These are phyloP conservation scores for Centruroides sculpturatus DNA, from an alignment of 1,140 invertebrate genomes.

Conservation along the genomic window DNA sequence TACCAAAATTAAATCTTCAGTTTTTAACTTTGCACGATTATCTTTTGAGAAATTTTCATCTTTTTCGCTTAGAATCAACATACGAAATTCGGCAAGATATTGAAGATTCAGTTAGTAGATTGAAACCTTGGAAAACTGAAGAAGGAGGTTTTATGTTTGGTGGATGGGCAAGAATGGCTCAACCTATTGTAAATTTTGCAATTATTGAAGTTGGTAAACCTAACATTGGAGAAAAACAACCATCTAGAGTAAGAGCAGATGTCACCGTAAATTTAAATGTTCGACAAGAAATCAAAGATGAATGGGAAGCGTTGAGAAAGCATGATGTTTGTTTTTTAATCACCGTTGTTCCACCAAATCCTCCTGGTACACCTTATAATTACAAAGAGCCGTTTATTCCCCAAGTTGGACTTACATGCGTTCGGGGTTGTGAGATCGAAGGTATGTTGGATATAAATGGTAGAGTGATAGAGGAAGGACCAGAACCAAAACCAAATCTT, in stretches of 20 bases:
- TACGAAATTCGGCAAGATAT: slow-evolving; percentile 98
- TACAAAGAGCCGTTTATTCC: slow-evolving; percentile 67
- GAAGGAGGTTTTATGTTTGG: slow-evolving; percentile 77
- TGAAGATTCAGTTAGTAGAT: slow-evolving; percentile 83
- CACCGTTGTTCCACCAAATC: slow-evolving; percentile 65
- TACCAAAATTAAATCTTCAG: slow-evolving; percentile 96
- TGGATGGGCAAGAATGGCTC: slow-evolving; percentile 97
- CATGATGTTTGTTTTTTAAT: slow-evolving; percentile 97
- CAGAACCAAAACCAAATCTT: slow-evolving; percentile 70
- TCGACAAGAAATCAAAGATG: slow-evolving; percentile 74
- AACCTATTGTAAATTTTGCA: slow-evolving; percentile 79
- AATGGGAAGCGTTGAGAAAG: slow-evolving; percentile 93
- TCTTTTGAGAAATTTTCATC: slow-evolving; percentile 88
- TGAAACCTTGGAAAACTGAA: slow-evolving; percentile 87
- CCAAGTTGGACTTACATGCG: slow-evolving; percentile 78
- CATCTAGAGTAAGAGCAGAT: slow-evolving; percentile 85
- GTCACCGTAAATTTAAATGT: slow-evolving; percentile 83
- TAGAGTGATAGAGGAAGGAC: slow-evolving; percentile 91
- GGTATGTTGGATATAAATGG: slow-evolving; percentile 95
- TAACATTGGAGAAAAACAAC: slow-evolving; percentile 70
- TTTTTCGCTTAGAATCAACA: slow-evolving; percentile 95
- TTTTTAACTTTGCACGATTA: slow-evolving; percentile 98
- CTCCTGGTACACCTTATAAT: slow-evolving; percentile 60
- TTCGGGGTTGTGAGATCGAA: slow-evolving; percentile 96
- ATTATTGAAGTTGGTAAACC: slow-evolving; percentile 70